A percentile compares a stretch with the other conserved stretches of the same genome.
Conservation (phyloP, 2,888 invertebrate species). For the Thereva unica region DNA sequence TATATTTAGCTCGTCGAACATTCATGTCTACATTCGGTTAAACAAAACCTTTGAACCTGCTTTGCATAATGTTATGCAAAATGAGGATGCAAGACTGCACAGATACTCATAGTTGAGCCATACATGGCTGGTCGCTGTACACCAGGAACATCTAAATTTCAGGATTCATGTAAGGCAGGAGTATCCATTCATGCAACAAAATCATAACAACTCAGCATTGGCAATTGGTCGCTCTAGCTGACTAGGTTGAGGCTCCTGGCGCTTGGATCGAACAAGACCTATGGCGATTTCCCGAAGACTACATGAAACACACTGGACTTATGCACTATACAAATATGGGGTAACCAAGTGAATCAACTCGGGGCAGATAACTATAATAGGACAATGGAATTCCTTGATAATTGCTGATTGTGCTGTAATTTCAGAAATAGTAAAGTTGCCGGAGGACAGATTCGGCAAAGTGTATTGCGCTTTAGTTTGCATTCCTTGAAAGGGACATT, state of each 20-base stretch:
- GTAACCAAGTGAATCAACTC: background rate
- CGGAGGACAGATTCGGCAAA: background rate
- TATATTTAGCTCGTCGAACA: slow-evolving; percentile 11
- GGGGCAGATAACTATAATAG: background rate
- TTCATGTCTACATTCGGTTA: background rate
- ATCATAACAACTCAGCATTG: slow-evolving; percentile 2
- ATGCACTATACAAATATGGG: background rate
- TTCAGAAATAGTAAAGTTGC: slow-evolving; percentile 15
- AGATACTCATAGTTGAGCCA: background rate
- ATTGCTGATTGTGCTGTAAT: slow-evolving; percentile 14
- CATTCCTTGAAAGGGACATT: background rate
- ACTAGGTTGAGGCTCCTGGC: background rate
- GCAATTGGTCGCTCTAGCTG: background rate
- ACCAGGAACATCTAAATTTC: background rate
- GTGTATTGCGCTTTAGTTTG: background rate
- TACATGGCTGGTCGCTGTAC: background rate
- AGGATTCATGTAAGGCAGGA: background rate
- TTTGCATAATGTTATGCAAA: slow-evolving; percentile 5
- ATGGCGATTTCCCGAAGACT: background rate
- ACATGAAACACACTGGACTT: background rate
- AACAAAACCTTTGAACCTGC: slow-evolving; percentile 8
- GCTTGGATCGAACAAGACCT: background rate
- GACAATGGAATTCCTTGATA: slow-evolving; percentile 13
- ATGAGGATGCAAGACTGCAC: background rate
- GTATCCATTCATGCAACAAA: slow-evolving; percentile 1